Percentiles rank a stretch among this genome's conserved stretches.
These are phyloP conservation scores for Lophotis ruficrista DNA, from an alignment of 2,113 vertebrate genomes.

Conservation along the genomic window DNA sequence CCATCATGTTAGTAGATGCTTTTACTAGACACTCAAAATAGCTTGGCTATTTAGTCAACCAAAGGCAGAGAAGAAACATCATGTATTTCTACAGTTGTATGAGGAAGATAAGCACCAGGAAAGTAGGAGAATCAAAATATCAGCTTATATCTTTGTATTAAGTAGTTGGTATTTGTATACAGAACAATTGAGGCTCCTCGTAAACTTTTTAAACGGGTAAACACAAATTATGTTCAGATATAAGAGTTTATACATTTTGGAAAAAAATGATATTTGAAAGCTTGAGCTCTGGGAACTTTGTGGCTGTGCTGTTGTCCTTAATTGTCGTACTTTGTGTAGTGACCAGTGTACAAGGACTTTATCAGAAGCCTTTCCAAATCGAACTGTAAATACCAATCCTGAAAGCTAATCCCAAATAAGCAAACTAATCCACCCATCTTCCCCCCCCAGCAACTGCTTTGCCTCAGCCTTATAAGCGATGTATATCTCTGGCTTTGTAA, in stretches of 20 bases:
- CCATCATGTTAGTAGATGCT: not conserved
- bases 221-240: not conserved
- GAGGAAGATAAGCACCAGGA: not conserved
- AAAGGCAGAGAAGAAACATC: not conserved
- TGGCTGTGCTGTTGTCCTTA: not conserved
- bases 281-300: not conserved
- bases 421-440: not conserved
- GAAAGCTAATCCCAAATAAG: not conserved
- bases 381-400: not conserved
- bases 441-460: not conserved
- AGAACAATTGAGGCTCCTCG: not conserved
- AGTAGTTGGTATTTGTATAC: not conserved
- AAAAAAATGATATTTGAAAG: not conserved
- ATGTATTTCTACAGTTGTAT: not conserved
- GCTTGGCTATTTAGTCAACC: not conserved
- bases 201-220: not conserved
- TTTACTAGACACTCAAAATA: not conserved
- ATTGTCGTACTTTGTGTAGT: not conserved
- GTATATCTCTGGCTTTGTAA: not conserved
- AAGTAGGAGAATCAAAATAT: not conserved
- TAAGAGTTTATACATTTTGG: not conserved
- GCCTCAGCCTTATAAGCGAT: not conserved
- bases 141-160: not conserved
- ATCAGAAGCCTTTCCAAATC: constrained; percentile 10
- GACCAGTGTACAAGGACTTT: not conserved